Conservation (phyloP, 2,888 invertebrate genomes). For the Eulithis testata region DNA sequence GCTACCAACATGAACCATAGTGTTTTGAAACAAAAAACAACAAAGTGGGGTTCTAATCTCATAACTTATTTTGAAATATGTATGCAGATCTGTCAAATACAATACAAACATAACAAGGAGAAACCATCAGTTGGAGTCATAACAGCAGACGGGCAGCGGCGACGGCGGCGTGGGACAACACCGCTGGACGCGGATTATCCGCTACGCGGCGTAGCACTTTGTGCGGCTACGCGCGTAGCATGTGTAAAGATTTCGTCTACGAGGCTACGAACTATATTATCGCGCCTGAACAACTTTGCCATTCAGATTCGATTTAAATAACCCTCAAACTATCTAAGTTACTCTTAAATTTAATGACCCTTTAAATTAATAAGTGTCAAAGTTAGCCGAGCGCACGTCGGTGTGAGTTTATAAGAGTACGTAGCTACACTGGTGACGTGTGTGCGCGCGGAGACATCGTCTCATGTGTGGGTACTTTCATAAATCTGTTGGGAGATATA, state of each 20-base stretch:
- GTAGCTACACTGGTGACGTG: constrained; percentile 43
- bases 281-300: constrained; percentile 33
- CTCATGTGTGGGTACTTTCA: constrained; percentile 90
- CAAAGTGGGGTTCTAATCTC: constrained; percentile 54
- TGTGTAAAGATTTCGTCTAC: constrained; percentile 46
- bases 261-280: constrained; percentile 25
- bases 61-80: constrained; percentile 51
- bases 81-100: constrained; percentile 70
- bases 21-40: background rate
- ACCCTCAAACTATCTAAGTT: constrained; percentile 50
- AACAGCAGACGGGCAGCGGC: constrained; percentile 56
- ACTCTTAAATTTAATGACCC: constrained; percentile 73
- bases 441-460: constrained; percentile 75
- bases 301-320: constrained; percentile 39
- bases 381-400: constrained; percentile 61
- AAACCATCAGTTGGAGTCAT: constrained; percentile 67
- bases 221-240: constrained; percentile 67
- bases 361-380: constrained; percentile 81
- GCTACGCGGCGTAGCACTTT: constrained; percentile 70
- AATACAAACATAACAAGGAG: constrained; percentile 75
- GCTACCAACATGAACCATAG: too few relatives aligned
- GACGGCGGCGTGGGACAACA: constrained; percentile 70
- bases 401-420: constrained; percentile 53
- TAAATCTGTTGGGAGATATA: constrained; percentile 95
- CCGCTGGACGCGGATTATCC: constrained; percentile 77